Base-by-base conservation (phyloP, 2,888 invertebrate species). In the Mimumesa dahlbomi region DNA sequence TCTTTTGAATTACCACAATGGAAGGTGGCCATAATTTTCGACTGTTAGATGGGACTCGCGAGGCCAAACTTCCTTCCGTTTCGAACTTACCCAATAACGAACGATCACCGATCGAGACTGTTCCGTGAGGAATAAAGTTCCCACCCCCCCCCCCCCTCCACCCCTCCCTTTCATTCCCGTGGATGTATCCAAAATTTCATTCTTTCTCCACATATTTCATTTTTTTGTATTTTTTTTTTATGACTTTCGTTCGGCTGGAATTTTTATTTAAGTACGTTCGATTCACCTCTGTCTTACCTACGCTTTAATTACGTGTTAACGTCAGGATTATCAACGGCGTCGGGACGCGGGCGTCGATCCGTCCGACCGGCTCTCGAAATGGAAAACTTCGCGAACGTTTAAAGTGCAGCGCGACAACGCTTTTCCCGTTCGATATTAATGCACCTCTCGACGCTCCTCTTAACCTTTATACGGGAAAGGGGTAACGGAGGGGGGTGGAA, bases 41-140 rank as follows among this genome's bases (percentile, higher is more conserved):
- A 45, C 54, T 54, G 65, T 45, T 69, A 57, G 73, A 78, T 74
- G 77, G 71, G 63, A 68, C 80, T 79, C 78, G 71, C 65, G 78
- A 77, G 78, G 65, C 61, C 68, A 53, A 79, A 79, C 49, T 77
- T 77, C 63, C 73, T 68, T 61, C 66, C 68, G 59, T 40, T 45
- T 34, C 52, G 29, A 46, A 50, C 19, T 50, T 40, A 36, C 38
- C 2, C 29, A 16, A 46, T 75, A 65, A 75, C 64, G 64, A 75
- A 72, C 50, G 75, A 72, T 52, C 42, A 13, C 14, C 66, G 62
- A 70, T 75, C 52, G 74, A 25, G 25, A 25, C 25, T 5, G 4
- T 25, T 25, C 25, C 7, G 7, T 25, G 25, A 3, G 25, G 7
- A 5, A 25, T 25, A 5, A 25, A 25, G 3, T 3, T 25, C 25